Conservation (phyloP, 2,888 invertebrate species). For the Alviniconcha strummeri region DNA sequence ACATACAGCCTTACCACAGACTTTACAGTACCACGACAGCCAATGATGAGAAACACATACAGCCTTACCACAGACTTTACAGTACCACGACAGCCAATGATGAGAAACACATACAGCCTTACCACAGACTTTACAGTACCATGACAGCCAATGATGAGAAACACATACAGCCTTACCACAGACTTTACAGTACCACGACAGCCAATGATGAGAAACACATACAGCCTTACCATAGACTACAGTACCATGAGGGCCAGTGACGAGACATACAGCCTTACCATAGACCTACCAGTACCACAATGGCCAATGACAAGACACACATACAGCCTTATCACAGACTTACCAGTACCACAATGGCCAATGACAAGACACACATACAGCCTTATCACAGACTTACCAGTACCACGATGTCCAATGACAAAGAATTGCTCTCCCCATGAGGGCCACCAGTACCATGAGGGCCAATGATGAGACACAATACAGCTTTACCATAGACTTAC, state of each 20-base stretch:
- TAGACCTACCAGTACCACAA: no score
- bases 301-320: neutral
- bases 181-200: neutral
- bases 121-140: neutral
- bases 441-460: no score
- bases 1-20: neutral
- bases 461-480: no score
- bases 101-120: neutral
- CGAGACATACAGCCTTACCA: no score
- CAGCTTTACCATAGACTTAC: constrained; percentile 3
- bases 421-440: no score
- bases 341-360: no score
- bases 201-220: neutral
- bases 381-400: no score
- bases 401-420: no score
- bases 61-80: neutral
- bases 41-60: neutral
- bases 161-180: neutral
- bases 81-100: neutral
- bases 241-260: no score
- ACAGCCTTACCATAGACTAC: neutral
- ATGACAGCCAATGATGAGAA: neutral
- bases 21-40: constrained; percentile 1
- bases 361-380: no score
- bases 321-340: neutral